Evolutionary conservation across 2,888 invertebrate genomes (phyloP).

Genomic region (Epirrhoe alternata): DNA sequence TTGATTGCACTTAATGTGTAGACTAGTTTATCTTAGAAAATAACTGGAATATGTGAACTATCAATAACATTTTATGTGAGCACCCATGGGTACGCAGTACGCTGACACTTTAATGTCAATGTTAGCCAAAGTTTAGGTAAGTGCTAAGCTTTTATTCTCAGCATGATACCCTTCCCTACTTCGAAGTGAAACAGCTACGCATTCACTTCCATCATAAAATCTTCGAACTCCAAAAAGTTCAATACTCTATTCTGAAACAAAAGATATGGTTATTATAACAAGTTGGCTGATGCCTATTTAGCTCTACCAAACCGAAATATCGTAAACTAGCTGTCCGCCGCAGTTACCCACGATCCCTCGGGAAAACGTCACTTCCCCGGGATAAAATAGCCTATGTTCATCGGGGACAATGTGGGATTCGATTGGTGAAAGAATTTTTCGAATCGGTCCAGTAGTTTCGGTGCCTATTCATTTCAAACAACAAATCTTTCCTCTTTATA

Average conservation of each 20-base stretch:
- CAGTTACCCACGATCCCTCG: too few relatives aligned
- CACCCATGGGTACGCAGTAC: neutral
- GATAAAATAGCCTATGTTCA: too few relatives aligned
- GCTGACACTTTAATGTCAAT: neutral
- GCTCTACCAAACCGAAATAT: neutral
- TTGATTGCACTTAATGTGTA: conserved; percentile 30
- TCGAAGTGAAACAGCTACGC: neutral
- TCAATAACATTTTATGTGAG: neutral
- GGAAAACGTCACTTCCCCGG: too few relatives aligned
- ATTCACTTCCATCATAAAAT: conserved; percentile 25
- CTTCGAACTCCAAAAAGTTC: conserved; percentile 30
- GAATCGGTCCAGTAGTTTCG: too few relatives aligned
- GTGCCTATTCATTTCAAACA: too few relatives aligned
- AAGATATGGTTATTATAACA: neutral
- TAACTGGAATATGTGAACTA: neutral
- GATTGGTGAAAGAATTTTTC: too few relatives aligned
- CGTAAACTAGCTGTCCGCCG: neutral
- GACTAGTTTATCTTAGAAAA: conserved; percentile 24
- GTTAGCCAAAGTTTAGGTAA: too few relatives aligned
- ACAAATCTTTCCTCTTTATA: too few relatives aligned
- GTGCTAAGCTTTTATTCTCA: too few relatives aligned
- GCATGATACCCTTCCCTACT: neutral
- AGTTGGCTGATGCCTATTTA: neutral
- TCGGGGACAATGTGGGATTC: too few relatives aligned
- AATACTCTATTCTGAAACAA: conserved; percentile 32